These are phyloP conservation scores for Trichonephila clavipes DNA, from an alignment of 1,140 invertebrate species.

Conservation along the genomic window DNA sequence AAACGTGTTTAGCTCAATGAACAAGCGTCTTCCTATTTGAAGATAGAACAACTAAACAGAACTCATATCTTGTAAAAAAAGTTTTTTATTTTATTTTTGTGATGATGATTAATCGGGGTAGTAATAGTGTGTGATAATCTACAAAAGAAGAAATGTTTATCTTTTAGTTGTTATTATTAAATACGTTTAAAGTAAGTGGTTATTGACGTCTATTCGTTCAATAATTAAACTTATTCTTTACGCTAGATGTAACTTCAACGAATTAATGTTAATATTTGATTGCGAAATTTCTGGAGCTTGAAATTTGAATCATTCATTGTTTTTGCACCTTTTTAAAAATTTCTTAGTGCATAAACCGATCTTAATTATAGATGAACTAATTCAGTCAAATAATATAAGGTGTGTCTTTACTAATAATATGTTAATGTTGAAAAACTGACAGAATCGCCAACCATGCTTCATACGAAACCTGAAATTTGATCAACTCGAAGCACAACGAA, in stretches of 20 bases:
- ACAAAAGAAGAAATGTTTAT: slow-evolving; percentile 54
- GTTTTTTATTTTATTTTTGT: slow-evolving; percentile 54
- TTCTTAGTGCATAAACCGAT: not conserved
- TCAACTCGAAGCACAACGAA: not conserved
- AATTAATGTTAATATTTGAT: slow-evolving; percentile 36
- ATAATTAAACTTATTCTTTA: not conserved
- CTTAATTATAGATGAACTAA: not conserved
- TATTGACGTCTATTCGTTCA: not conserved
- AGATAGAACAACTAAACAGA: slow-evolving; percentile 60
- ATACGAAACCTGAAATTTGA: not conserved
- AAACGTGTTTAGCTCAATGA: no score
- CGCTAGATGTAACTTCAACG: not conserved
- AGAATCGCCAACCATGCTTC: not conserved
- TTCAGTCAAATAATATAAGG: not conserved
- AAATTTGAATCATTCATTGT: slow-evolving; percentile 33
- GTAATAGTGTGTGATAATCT: slow-evolving; percentile 60
- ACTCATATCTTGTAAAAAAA: slow-evolving; percentile 5
- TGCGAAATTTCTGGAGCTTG: slow-evolving; percentile 44
- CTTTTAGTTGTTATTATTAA: slow-evolving; percentile 59
- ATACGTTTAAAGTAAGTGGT: slow-evolving; percentile 41
- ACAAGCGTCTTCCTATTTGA: slow-evolving; percentile 4
- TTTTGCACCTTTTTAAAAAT: not conserved
- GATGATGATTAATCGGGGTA: slow-evolving; percentile 75
- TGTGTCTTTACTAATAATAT: not conserved
- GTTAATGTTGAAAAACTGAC: not conserved